phyloP scores from a whole-genome alignment of 1,140 invertebrate genomes.

The Nylanderia fulva region DNA sequence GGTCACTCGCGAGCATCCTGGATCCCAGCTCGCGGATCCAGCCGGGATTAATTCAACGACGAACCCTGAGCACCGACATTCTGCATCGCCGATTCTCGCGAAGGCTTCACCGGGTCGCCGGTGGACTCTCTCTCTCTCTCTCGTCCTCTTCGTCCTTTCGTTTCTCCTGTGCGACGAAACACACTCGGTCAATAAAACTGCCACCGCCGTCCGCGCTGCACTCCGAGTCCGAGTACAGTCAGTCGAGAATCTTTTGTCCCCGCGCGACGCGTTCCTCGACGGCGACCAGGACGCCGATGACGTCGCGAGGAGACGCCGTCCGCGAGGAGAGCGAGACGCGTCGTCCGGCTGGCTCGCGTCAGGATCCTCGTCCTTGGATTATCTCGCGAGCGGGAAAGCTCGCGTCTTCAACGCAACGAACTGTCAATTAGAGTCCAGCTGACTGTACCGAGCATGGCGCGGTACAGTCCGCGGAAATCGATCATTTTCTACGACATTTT shows the following conservation, averaged over 20 bases:
- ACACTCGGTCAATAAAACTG: constrained; percentile 78
- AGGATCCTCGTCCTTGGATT: not conserved
- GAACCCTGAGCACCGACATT: constrained; percentile 1
- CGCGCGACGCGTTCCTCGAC: not conserved
- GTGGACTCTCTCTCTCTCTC: not conserved
- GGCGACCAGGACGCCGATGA: not conserved
- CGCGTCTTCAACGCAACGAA: not conserved
- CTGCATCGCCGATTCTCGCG: not conserved
- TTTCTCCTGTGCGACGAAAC: constrained; percentile 15
- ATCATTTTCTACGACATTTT: too few species aligned
- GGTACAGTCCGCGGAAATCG: constrained; percentile 70
- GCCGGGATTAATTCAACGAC: not conserved
- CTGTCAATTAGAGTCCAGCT: constrained; percentile 67
- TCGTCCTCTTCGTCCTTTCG: not conserved
- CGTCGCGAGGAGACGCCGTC: too few species aligned
- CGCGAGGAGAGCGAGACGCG: not conserved
- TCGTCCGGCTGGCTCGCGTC: not conserved
- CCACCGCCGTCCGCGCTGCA: constrained; percentile 34
- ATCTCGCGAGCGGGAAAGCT: not conserved
- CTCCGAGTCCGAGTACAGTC: constrained; percentile 65
- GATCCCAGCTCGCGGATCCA: not conserved
- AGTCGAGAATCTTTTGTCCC: constrained; percentile 69
- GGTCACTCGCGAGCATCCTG: not conserved
- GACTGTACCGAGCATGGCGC: constrained; percentile 60
- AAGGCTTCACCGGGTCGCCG: not conserved